phyloP scores from a whole-genome alignment of 2,888 invertebrate genomes.

The Athalia rosae region DNA sequence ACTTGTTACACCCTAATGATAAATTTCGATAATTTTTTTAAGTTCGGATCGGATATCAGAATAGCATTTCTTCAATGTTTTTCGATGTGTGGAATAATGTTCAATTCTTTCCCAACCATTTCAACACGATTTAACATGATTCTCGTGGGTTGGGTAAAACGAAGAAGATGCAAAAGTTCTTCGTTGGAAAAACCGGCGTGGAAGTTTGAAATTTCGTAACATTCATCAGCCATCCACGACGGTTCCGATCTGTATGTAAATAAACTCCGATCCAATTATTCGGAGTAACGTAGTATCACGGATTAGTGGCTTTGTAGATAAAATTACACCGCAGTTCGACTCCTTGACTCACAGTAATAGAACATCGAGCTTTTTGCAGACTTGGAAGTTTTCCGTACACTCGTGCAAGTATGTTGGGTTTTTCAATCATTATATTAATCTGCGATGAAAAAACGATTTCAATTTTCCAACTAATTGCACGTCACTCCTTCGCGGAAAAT shows the following conservation, averaged over 20 bases:
- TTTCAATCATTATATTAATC: background rate
- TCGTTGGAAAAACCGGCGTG: background rate
- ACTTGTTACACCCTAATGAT: too few species aligned
- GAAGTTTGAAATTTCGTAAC: conserved; percentile 26
- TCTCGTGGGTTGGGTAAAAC: background rate
- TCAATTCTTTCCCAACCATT: too few species aligned
- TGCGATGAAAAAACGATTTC: background rate
- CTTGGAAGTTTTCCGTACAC: conserved; percentile 4
- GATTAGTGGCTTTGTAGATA: background rate
- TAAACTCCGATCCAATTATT: background rate
- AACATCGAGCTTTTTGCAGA: conserved; percentile 26
- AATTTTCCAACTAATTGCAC: too few species aligned
- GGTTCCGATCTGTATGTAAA: background rate
- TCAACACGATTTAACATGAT: background rate
- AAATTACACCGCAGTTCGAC: conserved; percentile 9
- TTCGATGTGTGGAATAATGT: too few species aligned
- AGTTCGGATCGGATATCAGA: too few species aligned
- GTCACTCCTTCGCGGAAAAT: too few species aligned
- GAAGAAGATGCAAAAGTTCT: background rate
- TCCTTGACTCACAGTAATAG: conserved; percentile 27
- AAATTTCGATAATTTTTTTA: too few species aligned
- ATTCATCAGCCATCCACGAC: background rate
- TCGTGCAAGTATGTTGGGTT: background rate
- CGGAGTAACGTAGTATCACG: background rate
- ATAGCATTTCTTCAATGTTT: too few species aligned